Evolutionary conservation across 2,888 invertebrate genomes (phyloP).

Genomic region (Aquatica leii): DNA sequence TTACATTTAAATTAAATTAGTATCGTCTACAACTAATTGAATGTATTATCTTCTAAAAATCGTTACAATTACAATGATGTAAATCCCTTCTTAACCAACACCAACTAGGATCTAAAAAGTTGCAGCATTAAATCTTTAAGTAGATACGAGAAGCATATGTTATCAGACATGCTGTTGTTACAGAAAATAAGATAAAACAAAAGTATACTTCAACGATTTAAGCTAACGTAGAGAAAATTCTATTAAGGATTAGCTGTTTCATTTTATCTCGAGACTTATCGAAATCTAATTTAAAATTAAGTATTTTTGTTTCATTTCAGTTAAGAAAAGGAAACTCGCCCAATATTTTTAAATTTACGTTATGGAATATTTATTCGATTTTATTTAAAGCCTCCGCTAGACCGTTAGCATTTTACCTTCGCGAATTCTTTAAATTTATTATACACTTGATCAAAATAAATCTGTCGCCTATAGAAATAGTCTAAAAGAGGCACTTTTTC

Average conservation of each 20-base stretch:
- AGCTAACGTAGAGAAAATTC: conserved; percentile 3
- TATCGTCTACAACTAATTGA: too few relatives aligned
- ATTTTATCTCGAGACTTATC: conserved; percentile 1
- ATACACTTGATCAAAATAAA: conserved; percentile 19
- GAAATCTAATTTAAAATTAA: not conserved
- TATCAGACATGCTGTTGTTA: conserved; percentile 2
- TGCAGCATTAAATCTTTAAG: too few relatives aligned
- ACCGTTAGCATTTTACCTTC: conserved; percentile 9
- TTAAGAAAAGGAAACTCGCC: not conserved
- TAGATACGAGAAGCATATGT: too few relatives aligned
- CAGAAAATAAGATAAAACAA: conserved; percentile 21
- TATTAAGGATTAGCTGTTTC: conserved; percentile 3
- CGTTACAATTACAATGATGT: too few relatives aligned
- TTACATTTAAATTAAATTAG: too few relatives aligned
- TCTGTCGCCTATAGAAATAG: conserved; percentile 10
- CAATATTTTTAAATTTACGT: not conserved
- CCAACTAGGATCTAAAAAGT: too few relatives aligned
- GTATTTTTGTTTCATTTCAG: conserved; percentile 3
- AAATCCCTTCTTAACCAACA: too few relatives aligned
- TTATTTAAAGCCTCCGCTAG: conserved; percentile 3
- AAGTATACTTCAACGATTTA: not conserved
- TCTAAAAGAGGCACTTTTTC: not conserved
- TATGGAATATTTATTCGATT: conserved; percentile 1
- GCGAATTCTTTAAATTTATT: conserved; percentile 13
- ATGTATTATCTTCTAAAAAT: too few relatives aligned